Evolutionary conservation across 2,888 invertebrate species (phyloP), one percentile per base, ranked within the genome.

Genomic region (Zaprionus bogoriensis): DNA sequence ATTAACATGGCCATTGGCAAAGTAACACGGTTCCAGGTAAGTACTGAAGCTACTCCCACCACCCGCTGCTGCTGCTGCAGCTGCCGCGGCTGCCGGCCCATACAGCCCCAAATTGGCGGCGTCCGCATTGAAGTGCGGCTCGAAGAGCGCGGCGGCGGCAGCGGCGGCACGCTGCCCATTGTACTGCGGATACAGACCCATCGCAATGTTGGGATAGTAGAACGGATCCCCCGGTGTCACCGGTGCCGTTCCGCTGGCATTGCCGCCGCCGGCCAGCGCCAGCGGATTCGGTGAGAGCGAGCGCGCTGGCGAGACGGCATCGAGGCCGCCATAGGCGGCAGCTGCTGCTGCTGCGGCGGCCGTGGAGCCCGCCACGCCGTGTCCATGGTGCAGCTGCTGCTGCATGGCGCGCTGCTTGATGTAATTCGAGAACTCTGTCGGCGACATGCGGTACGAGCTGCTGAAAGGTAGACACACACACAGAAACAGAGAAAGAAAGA

Each of bases 371-470:
- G 80, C 91, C 22, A 80, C 77, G n/a, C 64, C 74, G 51, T 88
- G 89, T 53, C 88, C 87, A 79, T 90, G 90, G 69, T 93, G 92
- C 68, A 93, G 92, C 91, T 96, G 96, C 91, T 97, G 97, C 92
- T 96, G 96, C 92, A 97, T 94, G 74, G 97, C 97, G 77, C 97
- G 94, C 92, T 98, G 97, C 92, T 98, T 98, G 91, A 98, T 97
- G 93, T 97, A 98, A 92, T 97, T 97, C 91, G 97, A 97, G 93
- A 98, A 98, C 93, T 98, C 98, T 81, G 98, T 98, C 69, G 98
- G 98, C 55, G 98, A 98, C 96, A 98, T 97, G 92, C 98, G 94
- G 92, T 78, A 93, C 62, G 89, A 89, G 84, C 90, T 90, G 83
- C 82, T 70, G 30, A 1, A 25, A 7, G 30, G 9, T 30, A 30